Evolutionary conservation across 1,140 invertebrate species (phyloP).

Genomic region (Daktulosphaira vitifoliae): DNA sequence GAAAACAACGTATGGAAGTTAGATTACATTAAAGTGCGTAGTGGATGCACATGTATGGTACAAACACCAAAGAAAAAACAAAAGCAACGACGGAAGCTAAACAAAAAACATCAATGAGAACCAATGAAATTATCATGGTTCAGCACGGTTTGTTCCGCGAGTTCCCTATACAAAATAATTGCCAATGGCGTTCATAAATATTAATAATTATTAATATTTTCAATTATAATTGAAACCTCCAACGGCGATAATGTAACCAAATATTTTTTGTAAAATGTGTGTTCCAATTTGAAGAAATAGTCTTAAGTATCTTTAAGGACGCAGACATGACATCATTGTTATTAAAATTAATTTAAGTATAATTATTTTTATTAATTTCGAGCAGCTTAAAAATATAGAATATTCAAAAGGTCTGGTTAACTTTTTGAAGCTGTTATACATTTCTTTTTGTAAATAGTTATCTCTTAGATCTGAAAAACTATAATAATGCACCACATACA

Average conservation of each 20-base stretch:
- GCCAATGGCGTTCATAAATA: no score
- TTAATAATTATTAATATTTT: no score
- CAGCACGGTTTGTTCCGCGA: conserved; percentile 25
- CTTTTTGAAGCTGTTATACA: no score
- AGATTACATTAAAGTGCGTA: conserved; percentile 68
- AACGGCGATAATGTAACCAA: not conserved
- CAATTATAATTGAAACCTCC: no score
- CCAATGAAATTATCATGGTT: not conserved
- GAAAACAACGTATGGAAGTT: conserved; percentile 53
- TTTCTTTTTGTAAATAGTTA: no score
- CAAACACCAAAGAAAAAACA: conserved; percentile 45
- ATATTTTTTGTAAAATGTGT: not conserved
- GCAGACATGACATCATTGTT: not conserved
- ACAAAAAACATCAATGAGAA: not conserved
- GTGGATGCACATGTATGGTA: conserved; percentile 73
- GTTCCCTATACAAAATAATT: conserved; percentile 1
- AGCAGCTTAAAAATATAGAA: no score
- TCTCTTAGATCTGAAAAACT: no score
- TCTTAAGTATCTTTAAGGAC: not conserved
- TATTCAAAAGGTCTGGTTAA: no score
- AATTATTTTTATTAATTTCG: no score
- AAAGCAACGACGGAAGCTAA: conserved; percentile 24
- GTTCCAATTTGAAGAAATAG: not conserved
- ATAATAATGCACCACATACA: no score
- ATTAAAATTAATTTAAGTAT: not conserved